Evolutionary conservation across 2,888 invertebrate genomes (phyloP).

Genomic region (Chymomyza procnemis): DNA sequence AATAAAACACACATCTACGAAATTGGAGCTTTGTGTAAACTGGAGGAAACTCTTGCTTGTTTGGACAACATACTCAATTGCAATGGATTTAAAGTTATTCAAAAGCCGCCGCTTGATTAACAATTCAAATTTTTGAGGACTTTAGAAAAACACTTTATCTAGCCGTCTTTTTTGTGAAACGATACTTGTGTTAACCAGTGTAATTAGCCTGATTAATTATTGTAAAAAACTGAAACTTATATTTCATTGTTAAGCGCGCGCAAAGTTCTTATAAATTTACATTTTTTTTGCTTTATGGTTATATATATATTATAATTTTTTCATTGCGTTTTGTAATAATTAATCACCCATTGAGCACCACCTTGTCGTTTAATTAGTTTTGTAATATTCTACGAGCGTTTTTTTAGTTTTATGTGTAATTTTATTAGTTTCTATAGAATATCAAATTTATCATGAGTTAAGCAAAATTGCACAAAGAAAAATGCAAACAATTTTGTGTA

Average conservation of each 20-base stretch:
- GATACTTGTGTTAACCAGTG: not conserved
- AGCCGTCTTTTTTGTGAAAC: not conserved
- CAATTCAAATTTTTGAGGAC: too few relatives aligned
- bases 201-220: not conserved
- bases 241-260: not conserved
- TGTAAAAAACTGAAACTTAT: not conserved
- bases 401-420: constrained; percentile 29
- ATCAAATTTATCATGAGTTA: constrained; percentile 50
- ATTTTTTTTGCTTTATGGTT: not conserved
- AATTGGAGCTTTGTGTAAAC: not conserved
- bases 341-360: not conserved
- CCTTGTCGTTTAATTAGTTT: constrained; percentile 45
- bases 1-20: not conserved
- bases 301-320: not conserved
- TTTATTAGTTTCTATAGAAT: constrained; percentile 26
- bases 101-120: too few relatives aligned
- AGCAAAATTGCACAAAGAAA: constrained; percentile 22
- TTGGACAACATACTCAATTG: not conserved
- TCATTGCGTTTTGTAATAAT: not conserved
- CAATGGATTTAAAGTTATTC: not conserved
- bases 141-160: too few relatives aligned
- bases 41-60: not conserved
- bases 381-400: constrained; percentile 38
- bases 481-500: constrained; percentile 41
- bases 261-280: not conserved